These are phyloP conservation scores for Hydriomena furcata DNA, from an alignment of 2,888 invertebrate species.

Conservation along the genomic window DNA sequence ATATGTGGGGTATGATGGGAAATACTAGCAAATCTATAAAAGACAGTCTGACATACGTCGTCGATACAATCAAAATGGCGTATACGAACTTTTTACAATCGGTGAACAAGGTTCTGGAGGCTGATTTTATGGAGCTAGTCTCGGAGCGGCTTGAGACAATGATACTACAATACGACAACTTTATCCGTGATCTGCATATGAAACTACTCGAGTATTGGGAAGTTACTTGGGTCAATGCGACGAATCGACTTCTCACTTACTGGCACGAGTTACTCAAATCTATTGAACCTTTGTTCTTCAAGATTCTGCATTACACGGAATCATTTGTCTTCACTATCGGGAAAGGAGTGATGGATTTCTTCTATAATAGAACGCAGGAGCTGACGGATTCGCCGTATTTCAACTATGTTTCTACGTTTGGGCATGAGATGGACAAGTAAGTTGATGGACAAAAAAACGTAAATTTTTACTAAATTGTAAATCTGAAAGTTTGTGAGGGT, in stretches of 20 bases:
- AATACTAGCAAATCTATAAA: conserved; percentile 91
- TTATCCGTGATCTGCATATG: conserved; percentile 90
- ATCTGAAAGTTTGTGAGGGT: too few relatives aligned
- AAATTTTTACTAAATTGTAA: too few relatives aligned
- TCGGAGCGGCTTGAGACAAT: conserved; percentile 87
- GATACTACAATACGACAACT: conserved; percentile 90
- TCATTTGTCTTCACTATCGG: conserved; percentile 88
- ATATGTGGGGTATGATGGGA: conserved; percentile 94
- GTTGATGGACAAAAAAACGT: conserved; percentile 33
- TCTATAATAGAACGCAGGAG: conserved; percentile 91
- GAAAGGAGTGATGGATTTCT: conserved; percentile 89
- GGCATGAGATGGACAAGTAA: conserved; percentile 89
- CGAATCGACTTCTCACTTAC: conserved; percentile 85
- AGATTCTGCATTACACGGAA: conserved; percentile 89
- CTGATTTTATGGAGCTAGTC: conserved; percentile 89
- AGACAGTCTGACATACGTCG: conserved; percentile 89
- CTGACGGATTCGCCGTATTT: conserved; percentile 92
- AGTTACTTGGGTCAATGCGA: conserved; percentile 88
- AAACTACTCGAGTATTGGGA: conserved; percentile 86
- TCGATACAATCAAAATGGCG: conserved; percentile 88
- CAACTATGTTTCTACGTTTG: conserved; percentile 90
- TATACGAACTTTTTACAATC: conserved; percentile 88
- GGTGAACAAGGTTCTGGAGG: conserved; percentile 87
- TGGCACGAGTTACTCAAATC: conserved; percentile 89
- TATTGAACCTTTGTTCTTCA: conserved; percentile 91